These are phyloP conservation scores for Meteorus cinctellus DNA, from an alignment of 2,888 invertebrate genomes.

Conservation along the genomic window DNA sequence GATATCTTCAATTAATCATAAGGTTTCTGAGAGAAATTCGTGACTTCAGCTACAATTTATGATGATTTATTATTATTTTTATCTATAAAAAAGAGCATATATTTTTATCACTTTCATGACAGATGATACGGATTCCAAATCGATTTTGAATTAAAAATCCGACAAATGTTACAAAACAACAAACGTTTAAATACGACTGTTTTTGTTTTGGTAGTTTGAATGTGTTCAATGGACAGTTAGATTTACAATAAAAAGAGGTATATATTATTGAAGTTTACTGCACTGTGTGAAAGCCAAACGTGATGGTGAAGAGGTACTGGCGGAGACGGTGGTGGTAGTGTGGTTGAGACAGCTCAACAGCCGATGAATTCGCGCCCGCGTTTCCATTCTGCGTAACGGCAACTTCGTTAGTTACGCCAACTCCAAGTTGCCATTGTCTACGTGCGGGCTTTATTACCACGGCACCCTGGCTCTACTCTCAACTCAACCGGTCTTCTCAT, in stretches of 20 bases:
- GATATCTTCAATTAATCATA: too few relatives aligned
- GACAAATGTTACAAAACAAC: neutral
- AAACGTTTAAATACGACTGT: neutral
- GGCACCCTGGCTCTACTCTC: constrained; percentile 25
- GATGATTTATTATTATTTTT: too few relatives aligned
- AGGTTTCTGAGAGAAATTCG: too few relatives aligned
- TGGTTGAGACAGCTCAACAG: constrained; percentile 36
- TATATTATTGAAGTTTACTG: constrained; percentile 33
- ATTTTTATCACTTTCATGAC: too few relatives aligned
- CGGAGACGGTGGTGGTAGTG: neutral
- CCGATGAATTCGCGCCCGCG: constrained; percentile 41
- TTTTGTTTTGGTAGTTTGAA: neutral
- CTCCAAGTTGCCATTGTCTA: constrained; percentile 58
- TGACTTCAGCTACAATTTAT: too few relatives aligned
- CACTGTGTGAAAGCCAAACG: neutral
- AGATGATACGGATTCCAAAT: neutral
- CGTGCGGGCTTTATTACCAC: constrained; percentile 55
- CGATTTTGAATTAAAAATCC: neutral
- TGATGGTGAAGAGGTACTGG: neutral
- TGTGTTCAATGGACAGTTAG: constrained; percentile 23
- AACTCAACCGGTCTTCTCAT: constrained; percentile 32
- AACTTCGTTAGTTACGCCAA: constrained; percentile 60
- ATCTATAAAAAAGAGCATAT: too few relatives aligned
- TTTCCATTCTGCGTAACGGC: constrained; percentile 53
- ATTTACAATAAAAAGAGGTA: constrained; percentile 26